These are phyloP conservation scores for Hirtodrosophila trivittata DNA, from an alignment of 2,888 invertebrate genomes.

Conservation along the genomic window DNA sequence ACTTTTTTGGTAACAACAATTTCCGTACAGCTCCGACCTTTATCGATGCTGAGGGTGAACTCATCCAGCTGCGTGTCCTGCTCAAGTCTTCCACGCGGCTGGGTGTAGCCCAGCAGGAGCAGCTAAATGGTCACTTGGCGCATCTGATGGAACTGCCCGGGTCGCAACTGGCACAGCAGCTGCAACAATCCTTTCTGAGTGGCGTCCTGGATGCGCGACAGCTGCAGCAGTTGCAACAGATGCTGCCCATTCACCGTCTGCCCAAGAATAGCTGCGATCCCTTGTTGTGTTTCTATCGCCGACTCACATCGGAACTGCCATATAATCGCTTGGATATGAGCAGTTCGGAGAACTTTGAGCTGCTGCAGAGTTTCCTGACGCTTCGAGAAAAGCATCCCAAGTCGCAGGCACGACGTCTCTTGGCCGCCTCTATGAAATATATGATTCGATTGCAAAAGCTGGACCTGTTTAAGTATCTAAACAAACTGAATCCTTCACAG, in stretches of 20 bases:
- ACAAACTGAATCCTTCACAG: constrained; percentile 14
- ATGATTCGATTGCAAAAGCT: constrained; percentile 4
- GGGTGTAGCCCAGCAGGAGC: not conserved
- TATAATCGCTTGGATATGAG: constrained; percentile 8
- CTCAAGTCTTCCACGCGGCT: not conserved
- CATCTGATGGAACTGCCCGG: not conserved
- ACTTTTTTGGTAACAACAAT: constrained; percentile 1
- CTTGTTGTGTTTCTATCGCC: constrained; percentile 8
- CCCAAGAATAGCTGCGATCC: not conserved
- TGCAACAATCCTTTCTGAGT: constrained; percentile 6
- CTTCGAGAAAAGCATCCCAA: constrained; percentile 3
- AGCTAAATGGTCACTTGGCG: not conserved
- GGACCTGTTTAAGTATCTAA: constrained; percentile 1
- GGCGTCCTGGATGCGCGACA: constrained; percentile 15
- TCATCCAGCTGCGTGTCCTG: constrained; percentile 5
- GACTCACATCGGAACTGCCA: constrained; percentile 7
- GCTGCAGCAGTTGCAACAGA: constrained; percentile 14
- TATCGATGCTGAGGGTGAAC: constrained; percentile 11
- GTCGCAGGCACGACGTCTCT: constrained; percentile 10
- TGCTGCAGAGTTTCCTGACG: constrained; percentile 5
- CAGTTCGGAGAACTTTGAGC: not conserved
- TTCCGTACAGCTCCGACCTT: no score
- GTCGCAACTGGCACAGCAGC: not conserved
- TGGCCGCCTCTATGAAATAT: constrained; percentile 5
- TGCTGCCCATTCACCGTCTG: constrained; percentile 8